These are phyloP conservation scores for Homarus gammarus DNA, from an alignment of 2,888 invertebrate species.

Conservation along the genomic window DNA sequence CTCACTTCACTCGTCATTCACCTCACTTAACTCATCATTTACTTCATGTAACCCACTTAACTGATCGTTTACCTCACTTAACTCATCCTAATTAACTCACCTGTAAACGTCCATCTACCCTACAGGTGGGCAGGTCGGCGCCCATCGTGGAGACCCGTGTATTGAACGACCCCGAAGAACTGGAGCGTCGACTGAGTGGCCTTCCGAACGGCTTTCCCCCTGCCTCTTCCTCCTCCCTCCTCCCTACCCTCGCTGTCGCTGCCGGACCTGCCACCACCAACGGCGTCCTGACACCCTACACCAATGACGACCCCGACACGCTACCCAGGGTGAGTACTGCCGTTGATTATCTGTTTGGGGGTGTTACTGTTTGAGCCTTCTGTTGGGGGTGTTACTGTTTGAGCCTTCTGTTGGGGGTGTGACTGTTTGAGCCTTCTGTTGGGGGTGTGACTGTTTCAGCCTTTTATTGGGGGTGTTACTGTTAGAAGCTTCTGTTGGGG, in stretches of 20 bases:
- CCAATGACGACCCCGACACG: slow-evolving; percentile 56
- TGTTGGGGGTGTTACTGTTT: no score
- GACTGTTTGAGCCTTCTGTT: neutral
- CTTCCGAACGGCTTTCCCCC: slow-evolving; percentile 85
- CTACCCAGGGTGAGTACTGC: slow-evolving; percentile 51
- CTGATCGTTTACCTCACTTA: no score
- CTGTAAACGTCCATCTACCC: no score
- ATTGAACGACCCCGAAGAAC: slow-evolving; percentile 91
- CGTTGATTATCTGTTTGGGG: no score
- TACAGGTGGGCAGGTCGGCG: slow-evolving; percentile 80
- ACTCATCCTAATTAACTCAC: no score
- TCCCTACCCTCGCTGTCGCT: slow-evolving; percentile 4
- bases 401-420: no score
- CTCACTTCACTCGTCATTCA: no score
- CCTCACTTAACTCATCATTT: neutral
- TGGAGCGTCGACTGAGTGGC: slow-evolving; percentile 87
- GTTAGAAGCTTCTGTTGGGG: neutral
- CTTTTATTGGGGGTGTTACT: neutral
- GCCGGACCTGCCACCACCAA: slow-evolving; percentile 36
- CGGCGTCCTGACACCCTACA: slow-evolving; percentile 46
- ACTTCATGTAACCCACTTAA: neutral
- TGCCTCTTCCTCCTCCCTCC: neutral
- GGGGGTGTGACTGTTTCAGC: no score
- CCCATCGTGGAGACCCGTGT: slow-evolving; percentile 94
- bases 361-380: no score